Percentiles rank a stretch among this genome's conserved stretches.
Conservation (phyloP, 2,797 vertebrate species). For the Uromys caudimaculatus region DNA sequence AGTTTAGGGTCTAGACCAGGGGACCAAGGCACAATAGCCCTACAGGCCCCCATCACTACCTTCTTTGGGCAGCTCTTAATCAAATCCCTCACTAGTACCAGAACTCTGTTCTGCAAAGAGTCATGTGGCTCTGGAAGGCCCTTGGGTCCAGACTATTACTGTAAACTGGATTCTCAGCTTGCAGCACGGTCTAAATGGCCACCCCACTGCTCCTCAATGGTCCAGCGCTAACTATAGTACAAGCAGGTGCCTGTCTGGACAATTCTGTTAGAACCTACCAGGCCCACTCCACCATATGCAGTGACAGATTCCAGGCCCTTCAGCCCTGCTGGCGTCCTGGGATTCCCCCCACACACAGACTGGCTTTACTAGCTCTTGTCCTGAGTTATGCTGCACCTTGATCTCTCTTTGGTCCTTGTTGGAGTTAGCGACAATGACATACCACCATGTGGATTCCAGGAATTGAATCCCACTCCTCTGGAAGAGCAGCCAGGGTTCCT, state of each 20-base stretch:
- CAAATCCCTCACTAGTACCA: background rate
- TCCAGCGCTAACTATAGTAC: background rate
- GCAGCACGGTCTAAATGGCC: background rate
- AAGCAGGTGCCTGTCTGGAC: background rate
- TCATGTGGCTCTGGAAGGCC: background rate
- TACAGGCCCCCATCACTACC: background rate
- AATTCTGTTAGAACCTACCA: background rate
- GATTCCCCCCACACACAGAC: background rate
- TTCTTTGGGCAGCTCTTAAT: background rate
- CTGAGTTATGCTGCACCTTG: background rate
- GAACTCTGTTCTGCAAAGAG: background rate
- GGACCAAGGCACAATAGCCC: background rate
- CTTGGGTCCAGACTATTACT: background rate
- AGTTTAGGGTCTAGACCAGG: rapidly evolving
- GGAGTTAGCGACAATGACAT: too few species aligned
- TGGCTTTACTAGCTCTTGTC: background rate
- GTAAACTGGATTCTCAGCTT: background rate
- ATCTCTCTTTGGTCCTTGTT: background rate
- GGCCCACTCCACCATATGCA: background rate
- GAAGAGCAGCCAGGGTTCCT: background rate
- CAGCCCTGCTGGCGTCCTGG: background rate
- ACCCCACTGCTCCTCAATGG: rapidly evolving
- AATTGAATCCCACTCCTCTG: background rate
- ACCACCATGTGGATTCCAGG: background rate
- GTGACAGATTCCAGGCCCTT: background rate